A percentile compares a stretch with the other conserved stretches of the same genome.
Evolutionary conservation across 2,113 vertebrate species (phyloP).

Genomic region (Trinectes maculatus): DNA sequence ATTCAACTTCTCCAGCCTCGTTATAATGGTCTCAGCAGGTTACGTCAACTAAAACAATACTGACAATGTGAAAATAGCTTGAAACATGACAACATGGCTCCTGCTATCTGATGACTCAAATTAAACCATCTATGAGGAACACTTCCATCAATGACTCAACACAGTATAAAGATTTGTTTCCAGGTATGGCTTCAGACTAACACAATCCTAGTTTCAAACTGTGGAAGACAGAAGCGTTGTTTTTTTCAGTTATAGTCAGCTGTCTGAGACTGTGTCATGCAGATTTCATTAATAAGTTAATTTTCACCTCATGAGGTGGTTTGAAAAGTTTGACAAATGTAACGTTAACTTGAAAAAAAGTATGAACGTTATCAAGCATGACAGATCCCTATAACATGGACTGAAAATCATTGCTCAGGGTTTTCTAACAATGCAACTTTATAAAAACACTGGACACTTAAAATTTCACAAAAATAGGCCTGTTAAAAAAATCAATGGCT

Average conservation of each 20-base stretch:
- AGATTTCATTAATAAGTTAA: constrained; percentile 1
- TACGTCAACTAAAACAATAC: neutral
- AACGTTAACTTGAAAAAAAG: too few species aligned
- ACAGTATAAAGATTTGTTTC: constrained; percentile 20
- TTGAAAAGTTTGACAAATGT: too few species aligned
- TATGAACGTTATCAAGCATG: too few species aligned
- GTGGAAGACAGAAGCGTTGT: neutral
- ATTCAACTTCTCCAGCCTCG: constrained; percentile 48
- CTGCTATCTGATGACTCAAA: constrained; percentile 12
- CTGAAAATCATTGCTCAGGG: too few species aligned
- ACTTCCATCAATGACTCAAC: neutral
- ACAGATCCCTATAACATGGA: too few species aligned
- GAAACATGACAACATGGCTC: constrained; percentile 23
- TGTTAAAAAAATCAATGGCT: too few species aligned
- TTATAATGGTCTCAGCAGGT: constrained; percentile 44
- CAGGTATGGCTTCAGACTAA: constrained; percentile 3
- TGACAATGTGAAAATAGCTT: constrained; percentile 23
- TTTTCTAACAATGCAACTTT: too few species aligned
- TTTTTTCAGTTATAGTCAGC: too few species aligned
- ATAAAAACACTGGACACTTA: too few species aligned
- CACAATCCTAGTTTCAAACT: too few species aligned
- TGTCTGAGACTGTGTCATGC: neutral
- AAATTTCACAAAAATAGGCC: too few species aligned
- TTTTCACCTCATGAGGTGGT: neutral
- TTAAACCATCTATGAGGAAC: constrained; percentile 25